Base-by-base conservation (phyloP, 2,888 invertebrate species). In the Lobophora halterata region DNA sequence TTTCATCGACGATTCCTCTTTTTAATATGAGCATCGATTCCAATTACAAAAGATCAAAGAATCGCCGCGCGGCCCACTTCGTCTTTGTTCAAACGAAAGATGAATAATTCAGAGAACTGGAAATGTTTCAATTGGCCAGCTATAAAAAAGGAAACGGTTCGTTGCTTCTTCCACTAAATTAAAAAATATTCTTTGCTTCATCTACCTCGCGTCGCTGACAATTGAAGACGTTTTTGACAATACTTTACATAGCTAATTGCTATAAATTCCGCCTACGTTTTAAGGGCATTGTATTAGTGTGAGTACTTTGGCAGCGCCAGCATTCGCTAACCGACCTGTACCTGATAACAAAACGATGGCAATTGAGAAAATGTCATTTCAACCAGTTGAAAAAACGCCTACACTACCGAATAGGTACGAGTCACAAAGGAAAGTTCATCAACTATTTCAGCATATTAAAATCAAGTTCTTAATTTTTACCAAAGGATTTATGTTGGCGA, bases 1-100 rank as follows among this genome's bases (percentile, higher is more conserved):
- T 83, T 83, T 82, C 79, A 79, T 80, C 79, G 77, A 76, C 79
- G 79, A 79, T 77, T 81, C 75, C 72, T 83, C 83, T 83, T 86
- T 87, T 86, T 86, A 87, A 86, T 86, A 85, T 82, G 85, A 86
- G 86, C 87, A 87, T 87, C 87, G 87, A 87, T 87, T 87, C 82
- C 86, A 87, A 87, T 87, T 87, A 87, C 87, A 87, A 87, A 87
- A 87, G 87, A 87, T 87, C 87, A 87, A 87, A 87, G 87, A 86
- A 86, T 87, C 82, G 85, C 81, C 85, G 81, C 78, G 78, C 83
- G 81, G 83, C 86, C 85, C 85, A 79, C 80, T 86, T 82, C 86
- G 86, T 87, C 87, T 86, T 87, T 87, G 87, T 87, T 87, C 86
- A 86, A 87, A 85, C 77, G 83, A 87, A 85, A 85, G 86, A 85